These are phyloP conservation scores for Drosophila koepferae DNA, from an alignment of 2,888 invertebrate species.

Conservation along the genomic window DNA sequence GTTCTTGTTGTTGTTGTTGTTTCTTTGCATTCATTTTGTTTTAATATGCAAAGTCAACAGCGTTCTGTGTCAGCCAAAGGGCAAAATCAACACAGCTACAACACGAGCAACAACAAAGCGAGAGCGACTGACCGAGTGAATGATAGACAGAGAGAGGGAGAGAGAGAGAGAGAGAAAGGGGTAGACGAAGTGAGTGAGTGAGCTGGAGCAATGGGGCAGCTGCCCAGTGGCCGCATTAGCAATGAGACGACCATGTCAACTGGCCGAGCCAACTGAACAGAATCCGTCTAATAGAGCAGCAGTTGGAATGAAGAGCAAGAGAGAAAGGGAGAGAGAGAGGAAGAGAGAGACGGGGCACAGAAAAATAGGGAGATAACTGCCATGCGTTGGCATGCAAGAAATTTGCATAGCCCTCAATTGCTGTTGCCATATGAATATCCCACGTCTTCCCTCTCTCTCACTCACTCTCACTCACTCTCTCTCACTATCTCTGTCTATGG, in stretches of 20 bases:
- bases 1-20: conserved; percentile 36
- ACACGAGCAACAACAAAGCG: conserved; percentile 29
- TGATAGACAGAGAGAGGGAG: too few relatives aligned
- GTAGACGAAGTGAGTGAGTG: neutral
- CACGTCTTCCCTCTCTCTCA: neutral
- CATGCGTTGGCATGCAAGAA: conserved; percentile 33
- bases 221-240: conserved; percentile 71
- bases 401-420: conserved; percentile 40
- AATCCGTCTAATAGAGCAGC: conserved; percentile 61
- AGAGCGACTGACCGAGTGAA: neutral
- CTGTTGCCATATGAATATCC: conserved; percentile 3
- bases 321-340: neutral
- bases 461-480: neutral
- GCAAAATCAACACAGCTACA: conserved; percentile 74
- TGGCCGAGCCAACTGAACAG: conserved; percentile 59
- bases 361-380: neutral
- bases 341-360: neutral
- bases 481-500: neutral
- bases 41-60: conserved; percentile 79
- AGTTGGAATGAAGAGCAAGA: neutral
- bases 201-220: conserved; percentile 1
- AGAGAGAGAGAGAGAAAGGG: neutral
- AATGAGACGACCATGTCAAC: conserved; percentile 56
- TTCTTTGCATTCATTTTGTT: conserved; percentile 75
- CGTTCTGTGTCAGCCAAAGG: conserved; percentile 76